phyloP scores from a whole-genome alignment of 2,797 vertebrate genomes.

The Selene dorsalis region DNA sequence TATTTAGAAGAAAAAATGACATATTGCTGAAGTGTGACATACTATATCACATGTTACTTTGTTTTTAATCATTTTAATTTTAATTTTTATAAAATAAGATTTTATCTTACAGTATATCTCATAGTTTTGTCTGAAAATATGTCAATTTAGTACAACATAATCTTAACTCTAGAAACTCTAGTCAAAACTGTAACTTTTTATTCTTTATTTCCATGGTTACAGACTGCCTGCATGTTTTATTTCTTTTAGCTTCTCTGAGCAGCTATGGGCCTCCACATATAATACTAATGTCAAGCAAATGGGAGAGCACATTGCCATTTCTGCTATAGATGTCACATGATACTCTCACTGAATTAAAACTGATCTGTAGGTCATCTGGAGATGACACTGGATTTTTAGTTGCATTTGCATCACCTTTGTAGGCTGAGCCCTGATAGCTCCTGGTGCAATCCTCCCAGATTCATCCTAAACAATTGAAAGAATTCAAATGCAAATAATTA shows the following conservation, averaged over 20 bases:
- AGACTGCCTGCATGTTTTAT: neutral
- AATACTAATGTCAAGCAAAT: neutral
- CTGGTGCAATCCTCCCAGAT: slow-evolving; percentile 53
- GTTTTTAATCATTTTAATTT: too few species aligned
- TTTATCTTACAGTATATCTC: neutral
- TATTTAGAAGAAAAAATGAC: neutral
- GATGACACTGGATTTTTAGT: slow-evolving; percentile 38
- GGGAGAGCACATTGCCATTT: slow-evolving; percentile 1
- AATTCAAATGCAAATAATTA: slow-evolving; percentile 74
- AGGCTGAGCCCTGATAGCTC: slow-evolving; percentile 39
- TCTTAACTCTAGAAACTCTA: too few species aligned
- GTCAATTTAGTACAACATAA: too few species aligned
- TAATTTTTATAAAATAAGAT: too few species aligned
- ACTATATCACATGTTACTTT: too few species aligned
- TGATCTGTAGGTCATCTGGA: slow-evolving; percentile 45
- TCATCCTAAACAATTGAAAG: slow-evolving; percentile 62
- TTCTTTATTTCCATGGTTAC: neutral
- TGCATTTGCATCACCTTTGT: slow-evolving; percentile 47
- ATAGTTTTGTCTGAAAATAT: neutral
- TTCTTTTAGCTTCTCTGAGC: neutral
- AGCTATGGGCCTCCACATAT: neutral
- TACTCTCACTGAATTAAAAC: slow-evolving; percentile 36
- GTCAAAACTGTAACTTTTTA: neutral
- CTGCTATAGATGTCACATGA: neutral
- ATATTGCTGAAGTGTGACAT: too few species aligned